Base-by-base conservation (phyloP, 2,113 vertebrate genomes). In the Psophia crepitans region DNA sequence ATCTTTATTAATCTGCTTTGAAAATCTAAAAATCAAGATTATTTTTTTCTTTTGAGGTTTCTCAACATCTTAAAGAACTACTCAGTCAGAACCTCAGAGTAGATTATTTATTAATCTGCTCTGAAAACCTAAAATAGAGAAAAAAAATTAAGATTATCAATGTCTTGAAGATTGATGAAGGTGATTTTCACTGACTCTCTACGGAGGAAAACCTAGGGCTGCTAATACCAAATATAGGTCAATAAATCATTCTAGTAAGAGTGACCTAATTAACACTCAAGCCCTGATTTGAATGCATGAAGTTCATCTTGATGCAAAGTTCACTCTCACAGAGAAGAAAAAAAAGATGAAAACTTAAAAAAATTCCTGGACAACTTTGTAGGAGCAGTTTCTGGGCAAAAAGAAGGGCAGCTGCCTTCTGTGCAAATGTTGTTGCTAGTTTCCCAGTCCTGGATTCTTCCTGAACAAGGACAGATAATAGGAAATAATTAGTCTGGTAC, bases 221-320 rank as follows among this genome's bases (percentile, higher is more conserved):
- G 35, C 60, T 90, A 87, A 90, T 64, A 92, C 41, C 11, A 4
- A 83, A 90, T 91, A 95, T 51, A 69, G 75, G 76, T 94, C 95
- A 93, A 97, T 96, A 96, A 97, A 96, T 94, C 95, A 92, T 93
- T 66, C 83, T 39, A 58, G 51, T 69, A 93, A 92, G 76, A 81
- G 83, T 93, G 95, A 90, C 86, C 88, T 95, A 94, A 96, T 95
- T 96, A 97, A 90, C 60, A 87, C 64, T 75, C 33, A 71, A 66
- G 35, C 51, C 43, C 64, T 66, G 60, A 94, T 93, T 81, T 84
- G 83, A 90, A 95, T 68, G 61, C 48, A 56, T 69, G 80, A 93
- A 84, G 43, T 39, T 90, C 33, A 4, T 87, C 80, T 92, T 78
- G 35, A 78, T 27, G 73, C 9, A 43, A 84, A 33, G 16, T 70